phyloP scores from a whole-genome alignment of 2,888 invertebrate species.

The Pseudeuparius sepicola region DNA sequence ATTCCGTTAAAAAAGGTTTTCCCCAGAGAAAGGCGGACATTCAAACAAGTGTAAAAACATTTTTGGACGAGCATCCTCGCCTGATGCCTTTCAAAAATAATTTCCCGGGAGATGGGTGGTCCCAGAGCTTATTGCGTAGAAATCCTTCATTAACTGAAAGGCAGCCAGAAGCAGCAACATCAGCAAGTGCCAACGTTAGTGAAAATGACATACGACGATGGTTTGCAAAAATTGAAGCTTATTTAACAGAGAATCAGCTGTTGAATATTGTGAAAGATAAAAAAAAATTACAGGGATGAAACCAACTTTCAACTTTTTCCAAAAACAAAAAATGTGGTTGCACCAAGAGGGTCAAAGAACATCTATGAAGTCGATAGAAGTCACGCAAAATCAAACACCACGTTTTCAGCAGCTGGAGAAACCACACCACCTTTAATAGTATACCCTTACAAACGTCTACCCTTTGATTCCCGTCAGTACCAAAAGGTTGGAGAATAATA shows the following conservation, averaged over 20 bases:
- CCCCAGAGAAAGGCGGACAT: slow-evolving; percentile 22
- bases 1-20: slow-evolving; percentile 29
- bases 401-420: slow-evolving; percentile 34
- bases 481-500: slow-evolving; percentile 13
- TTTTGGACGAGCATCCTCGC: slow-evolving; percentile 17
- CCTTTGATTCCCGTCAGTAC: slow-evolving; percentile 8
- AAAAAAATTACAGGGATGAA: slow-evolving; percentile 28
- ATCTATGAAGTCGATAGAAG: slow-evolving; percentile 35
- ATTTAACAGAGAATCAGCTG: slow-evolving; percentile 17
- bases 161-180: slow-evolving; percentile 25
- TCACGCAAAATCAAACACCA: slow-evolving; percentile 31
- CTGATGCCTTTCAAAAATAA: slow-evolving; percentile 20
- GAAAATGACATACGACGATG: slow-evolving; percentile 26
- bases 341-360: slow-evolving; percentile 26
- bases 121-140: slow-evolving; percentile 22
- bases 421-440: slow-evolving; percentile 32
- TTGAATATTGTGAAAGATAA: slow-evolving; percentile 24
- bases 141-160: slow-evolving; percentile 24
- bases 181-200: slow-evolving; percentile 23
- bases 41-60: slow-evolving; percentile 15
- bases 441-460: slow-evolving; percentile 9
- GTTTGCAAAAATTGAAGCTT: slow-evolving; percentile 23
- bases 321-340: slow-evolving; percentile 25
- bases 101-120: slow-evolving; percentile 24
- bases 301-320: slow-evolving; percentile 27